Conservation (phyloP, 2,888 invertebrate genomes). For the Pseudococcus longispinus region DNA sequence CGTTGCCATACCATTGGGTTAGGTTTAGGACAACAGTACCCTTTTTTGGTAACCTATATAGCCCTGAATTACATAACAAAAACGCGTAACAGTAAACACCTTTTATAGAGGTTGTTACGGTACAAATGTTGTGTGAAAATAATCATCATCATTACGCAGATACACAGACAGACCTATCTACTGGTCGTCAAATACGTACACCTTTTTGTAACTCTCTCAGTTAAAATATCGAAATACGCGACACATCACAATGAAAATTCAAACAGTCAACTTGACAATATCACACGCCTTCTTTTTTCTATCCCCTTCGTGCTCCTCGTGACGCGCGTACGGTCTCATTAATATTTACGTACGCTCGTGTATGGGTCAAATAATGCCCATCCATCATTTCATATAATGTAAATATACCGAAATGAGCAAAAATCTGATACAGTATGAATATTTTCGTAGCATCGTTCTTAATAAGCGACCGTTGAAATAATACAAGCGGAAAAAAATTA, state of each 20-base stretch:
- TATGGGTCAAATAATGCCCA: neutral
- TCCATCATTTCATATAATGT: neutral
- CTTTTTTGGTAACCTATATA: neutral
- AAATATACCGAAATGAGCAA: neutral
- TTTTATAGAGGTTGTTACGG: neutral
- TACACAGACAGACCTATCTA: neutral
- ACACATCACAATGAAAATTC: too few relatives aligned
- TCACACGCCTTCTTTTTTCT: neutral
- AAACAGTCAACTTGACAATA: neutral
- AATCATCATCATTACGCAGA: neutral
- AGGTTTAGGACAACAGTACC: neutral
- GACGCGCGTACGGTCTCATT: neutral
- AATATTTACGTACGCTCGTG: neutral
- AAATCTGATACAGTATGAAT: neutral
- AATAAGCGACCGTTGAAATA: neutral
- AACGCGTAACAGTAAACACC: neutral
- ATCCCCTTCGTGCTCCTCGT: neutral
- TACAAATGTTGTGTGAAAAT: conserved; percentile 19
- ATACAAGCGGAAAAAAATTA: neutral
- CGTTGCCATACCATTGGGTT: neutral
- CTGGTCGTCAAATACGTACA: neutral
- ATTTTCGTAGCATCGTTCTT: neutral
- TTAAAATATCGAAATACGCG: neutral
- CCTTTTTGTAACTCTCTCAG: neutral
- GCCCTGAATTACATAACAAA: neutral